These are phyloP conservation scores for Adelges cooleyi DNA, from an alignment of 1,140 invertebrate species.

Conservation along the genomic window DNA sequence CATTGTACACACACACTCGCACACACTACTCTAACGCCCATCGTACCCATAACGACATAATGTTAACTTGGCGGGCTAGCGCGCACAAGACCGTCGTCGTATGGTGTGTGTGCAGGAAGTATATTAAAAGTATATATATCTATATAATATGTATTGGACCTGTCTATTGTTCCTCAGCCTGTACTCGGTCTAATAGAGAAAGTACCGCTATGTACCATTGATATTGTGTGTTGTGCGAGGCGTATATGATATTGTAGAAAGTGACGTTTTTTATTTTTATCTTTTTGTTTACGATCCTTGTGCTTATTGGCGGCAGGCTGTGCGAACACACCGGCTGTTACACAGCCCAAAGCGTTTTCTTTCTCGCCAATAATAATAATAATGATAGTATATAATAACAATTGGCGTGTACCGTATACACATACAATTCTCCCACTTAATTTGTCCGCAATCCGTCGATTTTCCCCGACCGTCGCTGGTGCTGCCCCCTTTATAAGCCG, in stretches of 20 bases:
- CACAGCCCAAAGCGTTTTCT: too few species aligned
- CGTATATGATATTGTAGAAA: constrained; percentile 11
- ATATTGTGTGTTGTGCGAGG: not conserved
- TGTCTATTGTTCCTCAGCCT: constrained; percentile 8
- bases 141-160: not conserved
- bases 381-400: too few species aligned
- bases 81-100: not conserved
- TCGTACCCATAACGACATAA: not conserved
- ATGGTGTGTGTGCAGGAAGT: constrained; percentile 10
- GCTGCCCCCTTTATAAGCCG: too few species aligned
- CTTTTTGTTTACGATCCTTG: constrained; percentile 15
- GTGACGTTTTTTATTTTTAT: constrained; percentile 6
- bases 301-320: constrained; percentile 9
- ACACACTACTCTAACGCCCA: too few species aligned
- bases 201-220: constrained; percentile 18
- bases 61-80: not conserved
- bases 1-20: not conserved
- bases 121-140: not conserved
- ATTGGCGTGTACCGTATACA: too few species aligned
- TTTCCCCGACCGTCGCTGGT: too few species aligned
- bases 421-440: too few species aligned
- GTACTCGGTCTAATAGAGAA: constrained; percentile 12
- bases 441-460: too few species aligned
- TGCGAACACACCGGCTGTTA: too few species aligned
- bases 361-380: too few species aligned